These are phyloP conservation scores for Germaria angustata DNA, from an alignment of 2,888 invertebrate genomes.

Conservation along the genomic window DNA sequence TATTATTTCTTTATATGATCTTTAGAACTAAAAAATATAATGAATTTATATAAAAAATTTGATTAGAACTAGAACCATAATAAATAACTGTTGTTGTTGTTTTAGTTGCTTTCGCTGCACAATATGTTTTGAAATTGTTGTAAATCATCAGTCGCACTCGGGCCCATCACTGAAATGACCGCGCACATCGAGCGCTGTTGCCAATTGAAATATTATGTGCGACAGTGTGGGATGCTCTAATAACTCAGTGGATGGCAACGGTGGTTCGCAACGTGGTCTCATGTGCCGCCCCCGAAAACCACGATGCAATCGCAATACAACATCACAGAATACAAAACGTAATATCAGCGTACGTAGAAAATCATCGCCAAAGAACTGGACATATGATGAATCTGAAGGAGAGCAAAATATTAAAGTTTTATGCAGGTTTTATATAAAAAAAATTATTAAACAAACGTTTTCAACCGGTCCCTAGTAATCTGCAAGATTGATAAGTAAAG, in stretches of 20 bases:
- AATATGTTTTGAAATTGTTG: slow-evolving; percentile 4
- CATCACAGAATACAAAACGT: slow-evolving; percentile 96
- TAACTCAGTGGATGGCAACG: slow-evolving; percentile 91
- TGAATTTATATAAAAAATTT: slow-evolving; percentile 69
- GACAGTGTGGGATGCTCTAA: slow-evolving; percentile 90
- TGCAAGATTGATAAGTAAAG: no score
- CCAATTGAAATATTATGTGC: slow-evolving; percentile 90
- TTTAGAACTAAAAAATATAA: slow-evolving; percentile 55
- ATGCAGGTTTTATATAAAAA: no score
- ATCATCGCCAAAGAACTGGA: slow-evolving; percentile 96
- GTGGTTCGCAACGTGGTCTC: slow-evolving; percentile 91
- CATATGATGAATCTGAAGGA: slow-evolving; percentile 84
- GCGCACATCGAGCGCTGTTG: slow-evolving; percentile 90
- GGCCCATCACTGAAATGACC: slow-evolving; percentile 80
- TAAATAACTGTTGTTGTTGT: slow-evolving; percentile 1
- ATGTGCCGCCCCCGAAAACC: slow-evolving; percentile 91
- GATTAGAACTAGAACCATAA: slow-evolving; percentile 51
- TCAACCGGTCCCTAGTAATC: no score
- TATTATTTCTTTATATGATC: slow-evolving; percentile 57
- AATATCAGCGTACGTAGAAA: slow-evolving; percentile 93
- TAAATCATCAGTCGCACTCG: slow-evolving; percentile 80
- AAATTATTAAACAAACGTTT: no score
- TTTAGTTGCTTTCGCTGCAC: neutral
- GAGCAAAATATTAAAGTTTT: neutral
- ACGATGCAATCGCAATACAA: slow-evolving; percentile 92